A percentile compares a stretch with the other conserved stretches of the same genome.
These are phyloP conservation scores for Sebastes schlegelii DNA, from an alignment of 2,113 vertebrate species.

Conservation along the genomic window DNA sequence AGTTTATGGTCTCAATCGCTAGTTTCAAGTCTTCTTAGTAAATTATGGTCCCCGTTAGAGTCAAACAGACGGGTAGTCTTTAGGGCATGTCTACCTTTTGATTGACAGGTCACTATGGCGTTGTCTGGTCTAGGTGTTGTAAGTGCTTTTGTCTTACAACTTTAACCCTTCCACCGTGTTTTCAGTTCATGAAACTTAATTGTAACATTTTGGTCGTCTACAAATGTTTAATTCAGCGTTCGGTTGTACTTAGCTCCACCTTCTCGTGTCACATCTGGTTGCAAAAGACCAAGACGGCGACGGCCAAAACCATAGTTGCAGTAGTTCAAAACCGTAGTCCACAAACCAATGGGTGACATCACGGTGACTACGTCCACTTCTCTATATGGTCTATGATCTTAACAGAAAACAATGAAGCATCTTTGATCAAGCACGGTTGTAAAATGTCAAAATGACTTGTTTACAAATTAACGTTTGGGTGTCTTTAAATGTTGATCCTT, in stretches of 20 bases:
- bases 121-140: background rate
- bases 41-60: background rate
- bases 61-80: background rate
- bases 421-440: background rate
- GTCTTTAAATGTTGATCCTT: conserved; percentile 1
- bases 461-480: background rate
- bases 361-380: background rate
- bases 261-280: background rate
- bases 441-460: background rate
- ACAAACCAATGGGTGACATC: background rate
- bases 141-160: no score
- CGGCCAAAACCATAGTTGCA: background rate
- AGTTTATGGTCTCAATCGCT: background rate
- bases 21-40: background rate
- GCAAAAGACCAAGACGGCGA: background rate
- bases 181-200: background rate
- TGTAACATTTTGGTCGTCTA: background rate
- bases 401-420: conserved; percentile 6
- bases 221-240: background rate
- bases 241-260: background rate
- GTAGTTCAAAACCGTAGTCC: background rate
- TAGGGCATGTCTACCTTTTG: background rate
- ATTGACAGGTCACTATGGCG: no score
- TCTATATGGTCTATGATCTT: background rate
- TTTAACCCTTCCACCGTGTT: background rate